A percentile compares a stretch with the other conserved stretches of the same genome.
Evolutionary conservation across 2,888 invertebrate species (phyloP).

Genomic region (Leucozona laternaria): DNA sequence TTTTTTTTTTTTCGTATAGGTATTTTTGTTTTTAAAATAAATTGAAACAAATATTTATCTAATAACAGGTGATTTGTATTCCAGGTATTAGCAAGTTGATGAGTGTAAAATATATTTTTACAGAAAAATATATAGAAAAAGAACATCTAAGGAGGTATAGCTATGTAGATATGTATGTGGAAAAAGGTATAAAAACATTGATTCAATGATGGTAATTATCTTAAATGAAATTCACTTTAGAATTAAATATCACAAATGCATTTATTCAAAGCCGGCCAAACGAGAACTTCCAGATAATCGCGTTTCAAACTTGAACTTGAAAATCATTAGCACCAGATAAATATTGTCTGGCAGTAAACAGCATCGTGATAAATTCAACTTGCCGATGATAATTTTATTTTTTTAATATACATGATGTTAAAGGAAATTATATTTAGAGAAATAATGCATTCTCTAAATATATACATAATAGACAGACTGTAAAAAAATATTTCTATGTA

Average conservation of each 20-base stretch:
- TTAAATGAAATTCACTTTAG: neutral
- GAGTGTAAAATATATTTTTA: constrained; percentile 28
- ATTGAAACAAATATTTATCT: constrained; percentile 25
- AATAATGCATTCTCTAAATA: no score
- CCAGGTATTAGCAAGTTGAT: constrained; percentile 12
- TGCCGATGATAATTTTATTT: neutral
- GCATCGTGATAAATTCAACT: neutral
- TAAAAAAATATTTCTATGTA: no score
- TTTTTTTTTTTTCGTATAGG: constrained; percentile 2
- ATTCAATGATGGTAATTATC: neutral
- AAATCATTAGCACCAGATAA: constrained; percentile 27
- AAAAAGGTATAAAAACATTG: neutral
- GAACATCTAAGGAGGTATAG: neutral
- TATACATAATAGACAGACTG: no score
- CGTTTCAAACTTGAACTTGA: constrained; percentile 52
- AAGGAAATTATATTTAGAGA: no score
- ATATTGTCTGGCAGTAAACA: constrained; percentile 1
- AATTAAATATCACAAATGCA: neutral
- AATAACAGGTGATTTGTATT: constrained; percentile 39
- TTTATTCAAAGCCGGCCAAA: constrained; percentile 10
- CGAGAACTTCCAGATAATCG: constrained; percentile 31
- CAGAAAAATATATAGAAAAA: constrained; percentile 28
- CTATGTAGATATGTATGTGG: neutral
- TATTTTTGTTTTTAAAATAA: neutral
- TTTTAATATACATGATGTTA: no score